Percentiles rank a stretch among this genome's conserved stretches.
Evolutionary conservation across 2,113 vertebrate species (phyloP).

Genomic region (Boleophthalmus pectinirostris): DNA sequence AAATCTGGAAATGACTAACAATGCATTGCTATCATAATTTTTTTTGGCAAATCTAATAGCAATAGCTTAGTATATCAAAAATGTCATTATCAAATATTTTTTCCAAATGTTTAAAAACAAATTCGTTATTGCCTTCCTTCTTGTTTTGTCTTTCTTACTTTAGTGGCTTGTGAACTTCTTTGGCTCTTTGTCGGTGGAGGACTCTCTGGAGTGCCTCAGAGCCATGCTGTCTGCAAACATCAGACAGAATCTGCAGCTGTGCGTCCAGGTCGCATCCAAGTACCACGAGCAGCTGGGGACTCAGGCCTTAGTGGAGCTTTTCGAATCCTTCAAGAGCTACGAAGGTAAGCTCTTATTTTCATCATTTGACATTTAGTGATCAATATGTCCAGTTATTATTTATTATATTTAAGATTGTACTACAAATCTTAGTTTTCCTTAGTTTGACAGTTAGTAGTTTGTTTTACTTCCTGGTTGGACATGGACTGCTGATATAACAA

Average conservation of each 20-base stretch:
- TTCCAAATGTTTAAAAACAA: not conserved
- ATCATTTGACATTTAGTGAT: not conserved
- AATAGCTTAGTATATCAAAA: not conserved
- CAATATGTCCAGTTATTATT: not conserved
- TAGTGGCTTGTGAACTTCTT: slow-evolving; percentile 94
- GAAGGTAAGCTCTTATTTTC: slow-evolving; percentile 80
- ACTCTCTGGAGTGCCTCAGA: slow-evolving; percentile 88
- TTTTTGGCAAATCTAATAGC: too few species aligned
- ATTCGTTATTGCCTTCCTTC: not conserved
- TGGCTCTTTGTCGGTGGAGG: slow-evolving; percentile 88
- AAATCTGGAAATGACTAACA: too few species aligned
- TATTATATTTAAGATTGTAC: too few species aligned
- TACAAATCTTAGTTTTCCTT: too few species aligned
- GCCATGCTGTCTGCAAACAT: slow-evolving; percentile 91
- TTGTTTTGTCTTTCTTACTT: not conserved
- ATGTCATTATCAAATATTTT: not conserved
- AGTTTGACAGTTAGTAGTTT: too few species aligned
- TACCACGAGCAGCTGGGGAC: slow-evolving; percentile 93
- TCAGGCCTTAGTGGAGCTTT: slow-evolving; percentile 88
- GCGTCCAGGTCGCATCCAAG: slow-evolving; percentile 91
- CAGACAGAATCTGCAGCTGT: slow-evolving; percentile 89
- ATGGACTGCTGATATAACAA: too few species aligned
- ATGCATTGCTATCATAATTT: too few species aligned
- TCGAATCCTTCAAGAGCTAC: slow-evolving; percentile 93
- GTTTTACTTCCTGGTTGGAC: too few species aligned